Conservation (phyloP, 2,113 vertebrate species). For the Urocynchramus pylzowi region DNA sequence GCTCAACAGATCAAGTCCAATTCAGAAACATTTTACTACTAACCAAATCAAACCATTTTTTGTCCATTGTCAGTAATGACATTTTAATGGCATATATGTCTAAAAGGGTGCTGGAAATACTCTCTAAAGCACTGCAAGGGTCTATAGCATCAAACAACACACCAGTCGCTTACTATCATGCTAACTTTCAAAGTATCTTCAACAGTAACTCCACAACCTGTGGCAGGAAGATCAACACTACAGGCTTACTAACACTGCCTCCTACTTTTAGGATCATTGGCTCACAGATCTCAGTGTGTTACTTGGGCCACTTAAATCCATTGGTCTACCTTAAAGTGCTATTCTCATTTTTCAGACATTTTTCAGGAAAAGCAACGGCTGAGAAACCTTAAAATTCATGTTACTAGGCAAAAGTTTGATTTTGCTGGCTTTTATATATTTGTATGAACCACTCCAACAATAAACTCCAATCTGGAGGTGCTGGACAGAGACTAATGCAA, state of each 20-base stretch:
- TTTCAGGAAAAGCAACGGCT: not conserved
- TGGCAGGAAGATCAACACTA: not conserved
- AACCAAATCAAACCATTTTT: not conserved
- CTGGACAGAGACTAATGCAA: not conserved
- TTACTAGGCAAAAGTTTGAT: not conserved
- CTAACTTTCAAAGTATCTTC: not conserved
- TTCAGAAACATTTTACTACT: not conserved
- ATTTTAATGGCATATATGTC: not conserved
- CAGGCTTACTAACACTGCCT: not conserved
- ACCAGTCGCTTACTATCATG: not conserved
- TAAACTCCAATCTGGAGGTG: not conserved
- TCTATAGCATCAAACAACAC: not conserved
- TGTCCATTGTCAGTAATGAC: not conserved
- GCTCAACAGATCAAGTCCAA: not conserved
- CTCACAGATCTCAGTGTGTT: not conserved
- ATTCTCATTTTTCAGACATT: not conserved
- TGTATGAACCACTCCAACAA: not conserved
- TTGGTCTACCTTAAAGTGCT: not conserved
- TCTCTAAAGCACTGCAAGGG: not conserved
- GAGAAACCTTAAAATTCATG: not conserved
- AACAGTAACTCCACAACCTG: not conserved
- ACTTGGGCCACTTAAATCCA: not conserved
- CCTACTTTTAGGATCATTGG: not conserved
- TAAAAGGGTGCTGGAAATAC: not conserved
- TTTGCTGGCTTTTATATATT: not conserved